Evolutionary conservation across 2,888 invertebrate species (phyloP).

Genomic region (Arge pagana): DNA sequence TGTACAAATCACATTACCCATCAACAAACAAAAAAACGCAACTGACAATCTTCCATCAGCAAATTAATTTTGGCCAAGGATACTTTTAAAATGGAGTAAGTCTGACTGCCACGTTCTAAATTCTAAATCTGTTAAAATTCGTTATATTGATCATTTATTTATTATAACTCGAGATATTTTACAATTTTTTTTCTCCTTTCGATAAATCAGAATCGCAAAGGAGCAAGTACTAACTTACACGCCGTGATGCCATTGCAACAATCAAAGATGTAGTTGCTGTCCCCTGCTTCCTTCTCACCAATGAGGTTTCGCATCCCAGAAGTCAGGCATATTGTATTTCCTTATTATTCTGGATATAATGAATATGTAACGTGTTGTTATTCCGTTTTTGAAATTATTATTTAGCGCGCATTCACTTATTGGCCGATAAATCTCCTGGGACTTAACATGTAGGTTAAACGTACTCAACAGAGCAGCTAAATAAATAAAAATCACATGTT

Average conservation of each 20-base stretch:
- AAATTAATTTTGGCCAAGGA: too few relatives aligned
- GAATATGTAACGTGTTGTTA: not conserved
- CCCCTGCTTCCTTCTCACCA: too few relatives aligned
- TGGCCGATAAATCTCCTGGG: too few relatives aligned
- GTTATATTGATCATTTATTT: conserved; percentile 10
- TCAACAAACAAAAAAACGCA: too few relatives aligned
- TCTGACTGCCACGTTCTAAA: conserved; percentile 5
- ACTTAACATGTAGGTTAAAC: conserved; percentile 1
- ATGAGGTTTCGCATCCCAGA: not conserved
- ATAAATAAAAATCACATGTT: not conserved
- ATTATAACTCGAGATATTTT: conserved; percentile 7
- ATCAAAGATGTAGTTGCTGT: too few relatives aligned
- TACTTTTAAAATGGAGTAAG: not conserved
- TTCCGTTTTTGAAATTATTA: not conserved
- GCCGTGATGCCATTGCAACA: too few relatives aligned
- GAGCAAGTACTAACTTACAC: not conserved
- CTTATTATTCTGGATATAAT: not conserved
- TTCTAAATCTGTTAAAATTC: conserved; percentile 10
- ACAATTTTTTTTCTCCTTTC: not conserved
- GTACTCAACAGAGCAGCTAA: conserved; percentile 1
- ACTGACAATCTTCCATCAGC: too few relatives aligned
- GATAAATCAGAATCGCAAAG: conserved; percentile 4
- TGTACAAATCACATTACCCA: too few relatives aligned
- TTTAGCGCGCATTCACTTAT: too few relatives aligned
- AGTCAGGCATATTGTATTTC: too few relatives aligned